These are phyloP conservation scores for Gnatocerus cornutus DNA, from an alignment of 2,888 invertebrate species.

Conservation along the genomic window DNA sequence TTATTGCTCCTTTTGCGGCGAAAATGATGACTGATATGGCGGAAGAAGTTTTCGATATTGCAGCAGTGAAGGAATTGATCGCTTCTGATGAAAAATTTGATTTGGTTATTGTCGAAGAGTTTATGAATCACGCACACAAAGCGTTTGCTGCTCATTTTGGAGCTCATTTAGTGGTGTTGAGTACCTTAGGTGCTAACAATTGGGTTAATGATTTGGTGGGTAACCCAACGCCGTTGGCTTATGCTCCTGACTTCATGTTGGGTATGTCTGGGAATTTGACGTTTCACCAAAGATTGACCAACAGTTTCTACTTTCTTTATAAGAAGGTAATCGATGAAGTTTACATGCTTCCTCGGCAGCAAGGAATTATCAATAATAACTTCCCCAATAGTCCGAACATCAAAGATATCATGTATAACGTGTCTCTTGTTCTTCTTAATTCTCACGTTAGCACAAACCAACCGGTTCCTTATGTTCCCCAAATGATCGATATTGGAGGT, in stretches of 20 bases:
- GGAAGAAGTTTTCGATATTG: constrained; percentile 10
- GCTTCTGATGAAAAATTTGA: constrained; percentile 66
- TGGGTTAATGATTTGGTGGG: constrained; percentile 72
- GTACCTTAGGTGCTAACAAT: constrained; percentile 69
- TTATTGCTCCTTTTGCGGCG: neutral
- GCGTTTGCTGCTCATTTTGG: constrained; percentile 66
- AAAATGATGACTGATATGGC: neutral
- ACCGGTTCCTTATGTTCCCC: constrained; percentile 73
- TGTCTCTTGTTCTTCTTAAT: constrained; percentile 61
- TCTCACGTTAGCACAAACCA: constrained; percentile 72
- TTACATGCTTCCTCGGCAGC: constrained; percentile 52
- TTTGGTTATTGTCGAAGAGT: constrained; percentile 68
- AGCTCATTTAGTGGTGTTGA: constrained; percentile 66
- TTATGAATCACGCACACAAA: constrained; percentile 70
- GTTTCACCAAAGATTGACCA: constrained; percentile 73
- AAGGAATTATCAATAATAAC: constrained; percentile 57
- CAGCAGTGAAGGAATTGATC: constrained; percentile 58
- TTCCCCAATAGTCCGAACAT: constrained; percentile 58
- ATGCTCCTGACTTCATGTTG: constrained; percentile 71
- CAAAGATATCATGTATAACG: constrained; percentile 57
- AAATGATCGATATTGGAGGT: constrained; percentile 75
- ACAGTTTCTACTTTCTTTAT: constrained; percentile 60
- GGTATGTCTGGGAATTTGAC: constrained; percentile 67
- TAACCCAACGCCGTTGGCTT: constrained; percentile 71
- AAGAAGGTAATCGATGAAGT: constrained; percentile 5